Evolutionary conservation across 1,140 invertebrate species (phyloP).

Genomic region (Hylyphantes graminicola): DNA sequence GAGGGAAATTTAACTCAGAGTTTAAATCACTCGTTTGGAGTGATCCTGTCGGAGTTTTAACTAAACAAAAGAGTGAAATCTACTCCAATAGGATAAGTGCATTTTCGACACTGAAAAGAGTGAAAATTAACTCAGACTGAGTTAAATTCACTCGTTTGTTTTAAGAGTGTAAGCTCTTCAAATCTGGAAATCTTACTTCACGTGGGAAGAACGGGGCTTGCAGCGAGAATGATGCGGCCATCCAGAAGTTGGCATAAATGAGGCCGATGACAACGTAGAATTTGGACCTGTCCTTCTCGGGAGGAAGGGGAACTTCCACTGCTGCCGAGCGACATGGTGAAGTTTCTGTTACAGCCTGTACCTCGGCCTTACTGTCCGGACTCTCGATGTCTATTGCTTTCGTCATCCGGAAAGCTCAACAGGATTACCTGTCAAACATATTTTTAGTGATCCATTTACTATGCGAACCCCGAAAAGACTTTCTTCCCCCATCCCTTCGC

Average conservation of each 20-base stretch:
- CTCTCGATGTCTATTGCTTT: neutral
- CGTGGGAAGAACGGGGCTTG: conserved; percentile 66
- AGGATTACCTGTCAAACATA: neutral
- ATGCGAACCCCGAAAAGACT: too few species aligned
- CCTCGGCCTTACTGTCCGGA: neutral
- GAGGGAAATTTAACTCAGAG: too few species aligned
- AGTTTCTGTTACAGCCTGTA: neutral
- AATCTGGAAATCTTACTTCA: conserved; percentile 59
- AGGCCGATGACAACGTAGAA: conserved; percentile 58
- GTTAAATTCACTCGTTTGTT: too few species aligned
- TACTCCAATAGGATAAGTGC: too few species aligned
- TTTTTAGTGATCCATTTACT: too few species aligned
- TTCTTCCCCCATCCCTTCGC: too few species aligned
- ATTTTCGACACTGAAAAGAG: too few species aligned
- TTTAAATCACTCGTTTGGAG: too few species aligned
- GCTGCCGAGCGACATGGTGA: neutral
- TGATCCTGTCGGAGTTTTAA: too few species aligned
- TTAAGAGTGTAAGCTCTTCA: too few species aligned
- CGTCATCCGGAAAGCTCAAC: conserved; percentile 23
- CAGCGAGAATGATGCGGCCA: conserved; percentile 64
- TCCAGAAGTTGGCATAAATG: conserved; percentile 64
- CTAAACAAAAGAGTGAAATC: too few species aligned
- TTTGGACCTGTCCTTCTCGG: neutral
- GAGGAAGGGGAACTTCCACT: neutral
- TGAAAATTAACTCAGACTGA: too few species aligned